Evolutionary conservation across 64 coral and sea anemone genomes (phyloP).

Genomic region (Pocillopora damicornis): DNA sequence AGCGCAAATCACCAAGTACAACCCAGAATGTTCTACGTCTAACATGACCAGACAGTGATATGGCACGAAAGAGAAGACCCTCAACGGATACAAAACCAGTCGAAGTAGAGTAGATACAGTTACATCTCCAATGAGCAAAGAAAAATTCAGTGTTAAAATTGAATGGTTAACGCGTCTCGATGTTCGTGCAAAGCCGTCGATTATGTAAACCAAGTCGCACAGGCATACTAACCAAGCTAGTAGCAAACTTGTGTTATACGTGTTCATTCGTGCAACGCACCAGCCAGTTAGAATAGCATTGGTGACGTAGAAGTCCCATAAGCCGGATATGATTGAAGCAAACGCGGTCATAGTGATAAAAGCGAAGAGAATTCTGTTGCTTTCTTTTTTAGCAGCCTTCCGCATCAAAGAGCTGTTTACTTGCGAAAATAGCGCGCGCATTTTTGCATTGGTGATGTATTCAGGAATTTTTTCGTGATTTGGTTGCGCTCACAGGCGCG

Average conservation of each 20-base stretch:
- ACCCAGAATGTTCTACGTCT: background rate
- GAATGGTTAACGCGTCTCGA: background rate
- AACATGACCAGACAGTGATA: background rate
- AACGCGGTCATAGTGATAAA: background rate
- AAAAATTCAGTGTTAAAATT: background rate
- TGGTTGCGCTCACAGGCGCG: background rate
- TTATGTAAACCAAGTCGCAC: conserved; percentile 57
- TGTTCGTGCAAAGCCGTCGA: conserved; percentile 16
- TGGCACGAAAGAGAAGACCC: background rate
- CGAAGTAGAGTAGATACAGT: background rate
- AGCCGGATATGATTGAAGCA: background rate
- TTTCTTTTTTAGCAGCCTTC: background rate
- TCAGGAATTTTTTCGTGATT: background rate
- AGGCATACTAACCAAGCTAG: conserved; percentile 48
- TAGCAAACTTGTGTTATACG: conserved; percentile 15
- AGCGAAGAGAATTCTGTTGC: background rate
- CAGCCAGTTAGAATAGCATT: conserved; percentile 39
- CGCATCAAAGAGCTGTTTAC: background rate
- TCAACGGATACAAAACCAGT: background rate
- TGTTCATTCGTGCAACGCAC: conserved; percentile 34
- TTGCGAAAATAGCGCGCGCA: background rate
- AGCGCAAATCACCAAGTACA: background rate
- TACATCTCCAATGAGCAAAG: background rate
- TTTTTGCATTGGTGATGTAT: background rate
- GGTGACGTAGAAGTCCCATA: conserved; percentile 45